Evolutionary conservation across 2,113 vertebrate genomes (phyloP).

Genomic region (Carlito syrichta): DNA sequence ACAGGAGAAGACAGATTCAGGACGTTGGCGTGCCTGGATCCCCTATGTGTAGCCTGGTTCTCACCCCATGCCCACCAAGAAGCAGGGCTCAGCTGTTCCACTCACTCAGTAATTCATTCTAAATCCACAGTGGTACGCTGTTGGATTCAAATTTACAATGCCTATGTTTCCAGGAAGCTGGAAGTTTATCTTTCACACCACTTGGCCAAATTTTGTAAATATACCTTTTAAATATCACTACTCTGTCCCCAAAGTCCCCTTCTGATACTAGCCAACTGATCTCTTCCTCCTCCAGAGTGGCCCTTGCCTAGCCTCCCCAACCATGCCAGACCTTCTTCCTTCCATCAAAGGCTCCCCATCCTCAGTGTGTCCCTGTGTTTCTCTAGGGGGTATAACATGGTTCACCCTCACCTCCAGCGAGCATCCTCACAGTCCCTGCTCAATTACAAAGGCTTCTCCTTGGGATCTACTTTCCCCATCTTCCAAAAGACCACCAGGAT

Average conservation of each 20-base stretch:
- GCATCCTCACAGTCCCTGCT: background rate
- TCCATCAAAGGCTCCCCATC: rapidly evolving
- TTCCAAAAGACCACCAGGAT: background rate
- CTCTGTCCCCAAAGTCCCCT: background rate
- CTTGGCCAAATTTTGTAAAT: background rate
- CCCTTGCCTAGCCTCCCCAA: background rate
- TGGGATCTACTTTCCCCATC: background rate
- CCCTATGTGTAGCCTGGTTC: rapidly evolving
- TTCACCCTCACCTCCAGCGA: background rate
- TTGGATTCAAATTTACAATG: background rate
- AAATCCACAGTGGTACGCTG: background rate
- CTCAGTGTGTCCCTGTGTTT: background rate
- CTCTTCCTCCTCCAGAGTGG: background rate
- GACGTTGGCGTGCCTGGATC: too few relatives aligned
- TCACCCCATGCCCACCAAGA: background rate
- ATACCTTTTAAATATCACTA: background rate
- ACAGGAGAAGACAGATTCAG: background rate
- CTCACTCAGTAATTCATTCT: background rate
- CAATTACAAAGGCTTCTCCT: background rate
- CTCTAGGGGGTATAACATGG: background rate
- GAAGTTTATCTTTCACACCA: background rate
- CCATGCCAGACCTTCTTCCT: background rate
- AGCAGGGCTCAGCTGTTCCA: background rate
- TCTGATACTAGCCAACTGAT: background rate
- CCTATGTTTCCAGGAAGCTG: background rate